phyloP scores from a whole-genome alignment of 2,888 invertebrate species.

The Cataglyphis livida region DNA sequence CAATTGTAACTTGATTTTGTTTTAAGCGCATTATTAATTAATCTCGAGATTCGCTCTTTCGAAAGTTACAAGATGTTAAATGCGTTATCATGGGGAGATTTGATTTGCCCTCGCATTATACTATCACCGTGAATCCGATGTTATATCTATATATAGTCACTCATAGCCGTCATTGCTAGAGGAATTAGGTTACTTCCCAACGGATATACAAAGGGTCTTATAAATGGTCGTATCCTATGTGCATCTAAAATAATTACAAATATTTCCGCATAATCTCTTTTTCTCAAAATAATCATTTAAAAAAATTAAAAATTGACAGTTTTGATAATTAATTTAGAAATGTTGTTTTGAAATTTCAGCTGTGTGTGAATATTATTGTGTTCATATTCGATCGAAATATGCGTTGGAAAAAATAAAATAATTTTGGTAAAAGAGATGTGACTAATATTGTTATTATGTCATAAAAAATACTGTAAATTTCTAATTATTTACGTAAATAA shows the following conservation, averaged over 20 bases:
- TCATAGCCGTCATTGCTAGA: constrained; percentile 68
- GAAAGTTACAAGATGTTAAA: constrained; percentile 37
- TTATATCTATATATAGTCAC: constrained; percentile 65
- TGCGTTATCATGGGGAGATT: constrained; percentile 32
- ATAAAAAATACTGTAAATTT: neutral
- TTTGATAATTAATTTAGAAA: neutral
- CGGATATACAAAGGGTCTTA: constrained; percentile 75
- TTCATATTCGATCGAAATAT: neutral
- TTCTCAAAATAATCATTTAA: neutral
- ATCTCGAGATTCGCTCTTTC: constrained; percentile 39
- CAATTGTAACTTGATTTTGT: constrained; percentile 43
- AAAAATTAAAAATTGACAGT: constrained; percentile 1
- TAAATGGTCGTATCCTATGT: constrained; percentile 69
- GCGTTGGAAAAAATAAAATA: neutral
- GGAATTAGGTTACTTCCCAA: constrained; percentile 74
- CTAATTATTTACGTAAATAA: neutral
- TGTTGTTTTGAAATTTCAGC: neutral
- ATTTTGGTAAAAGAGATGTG: neutral
- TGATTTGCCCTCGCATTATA: constrained; percentile 61
- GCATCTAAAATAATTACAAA: constrained; percentile 62
- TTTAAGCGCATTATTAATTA: constrained; percentile 59
- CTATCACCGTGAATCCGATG: constrained; percentile 59
- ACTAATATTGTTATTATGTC: neutral
- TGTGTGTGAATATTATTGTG: neutral
- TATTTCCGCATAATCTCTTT: constrained; percentile 38